Evolutionary conservation across 2,113 vertebrate genomes (phyloP).

Genomic region (Poeciliopsis turrubarensis): DNA sequence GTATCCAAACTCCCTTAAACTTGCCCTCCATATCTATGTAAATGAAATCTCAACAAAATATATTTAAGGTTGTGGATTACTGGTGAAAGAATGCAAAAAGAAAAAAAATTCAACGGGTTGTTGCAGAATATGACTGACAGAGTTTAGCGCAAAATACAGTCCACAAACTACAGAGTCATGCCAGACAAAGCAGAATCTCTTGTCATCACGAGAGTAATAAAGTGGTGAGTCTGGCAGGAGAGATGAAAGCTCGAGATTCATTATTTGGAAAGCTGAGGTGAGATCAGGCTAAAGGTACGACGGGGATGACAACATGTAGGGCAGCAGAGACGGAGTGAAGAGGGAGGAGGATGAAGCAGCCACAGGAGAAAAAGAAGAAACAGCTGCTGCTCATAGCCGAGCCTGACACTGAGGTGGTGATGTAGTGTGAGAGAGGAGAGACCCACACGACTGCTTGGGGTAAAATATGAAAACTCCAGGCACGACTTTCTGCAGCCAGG

Average conservation of each 20-base stretch:
- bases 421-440: conserved; percentile 41
- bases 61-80: not conserved
- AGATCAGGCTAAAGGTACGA: conserved; percentile 39
- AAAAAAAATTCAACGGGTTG: too few relatives aligned
- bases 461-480: conserved; percentile 31
- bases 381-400: conserved; percentile 55
- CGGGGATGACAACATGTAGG: conserved; percentile 40
- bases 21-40: not conserved
- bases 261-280: conserved; percentile 28
- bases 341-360: conserved; percentile 38
- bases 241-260: conserved; percentile 20
- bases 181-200: conserved; percentile 24
- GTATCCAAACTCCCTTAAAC: not conserved
- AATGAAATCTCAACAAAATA: not conserved
- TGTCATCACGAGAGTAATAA: conserved; percentile 27
- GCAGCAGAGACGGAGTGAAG: conserved; percentile 41
- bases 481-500: conserved; percentile 3
- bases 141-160: conserved; percentile 10
- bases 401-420: conserved; percentile 43
- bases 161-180: not conserved
- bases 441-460: conserved; percentile 27
- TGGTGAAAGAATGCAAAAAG: too few relatives aligned
- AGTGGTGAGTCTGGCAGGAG: conserved; percentile 6
- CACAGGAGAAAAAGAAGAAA: conserved; percentile 44
- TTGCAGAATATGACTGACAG: not conserved